Percentiles rank a stretch among this genome's conserved stretches.
These are phyloP conservation scores for Hyposmocoma kahamanoa DNA, from an alignment of 1,140 invertebrate genomes.

Conservation along the genomic window DNA sequence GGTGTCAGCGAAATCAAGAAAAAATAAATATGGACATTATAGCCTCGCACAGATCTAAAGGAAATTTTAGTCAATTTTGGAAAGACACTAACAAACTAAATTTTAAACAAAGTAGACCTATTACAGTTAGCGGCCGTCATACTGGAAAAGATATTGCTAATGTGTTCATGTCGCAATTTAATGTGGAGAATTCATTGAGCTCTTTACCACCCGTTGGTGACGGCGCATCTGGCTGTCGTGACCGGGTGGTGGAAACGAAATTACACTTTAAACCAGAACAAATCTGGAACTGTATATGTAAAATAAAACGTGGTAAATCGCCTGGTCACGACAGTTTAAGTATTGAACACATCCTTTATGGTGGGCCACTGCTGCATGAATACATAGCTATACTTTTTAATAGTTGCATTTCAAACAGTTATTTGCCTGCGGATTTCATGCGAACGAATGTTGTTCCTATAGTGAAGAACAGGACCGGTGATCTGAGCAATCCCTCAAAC, in stretches of 20 bases:
- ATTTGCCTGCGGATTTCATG: neutral
- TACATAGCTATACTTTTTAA: neutral
- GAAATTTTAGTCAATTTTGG: neutral
- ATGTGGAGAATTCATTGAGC: neutral
- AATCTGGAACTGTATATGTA: too few species aligned
- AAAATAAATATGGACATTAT: neutral
- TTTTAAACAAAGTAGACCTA: neutral
- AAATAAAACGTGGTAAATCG: neutral
- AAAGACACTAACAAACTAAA: neutral
- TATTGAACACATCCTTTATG: neutral
- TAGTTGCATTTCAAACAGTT: neutral
- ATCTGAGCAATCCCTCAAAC: neutral
- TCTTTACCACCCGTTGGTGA: neutral
- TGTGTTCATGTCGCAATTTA: neutral
- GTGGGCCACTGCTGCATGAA: neutral
- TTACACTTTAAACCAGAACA: too few species aligned
- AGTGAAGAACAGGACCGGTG: neutral
- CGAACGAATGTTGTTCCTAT: neutral
- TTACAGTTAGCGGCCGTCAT: neutral
- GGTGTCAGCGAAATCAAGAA: conserved; percentile 2
- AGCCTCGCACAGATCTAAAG: neutral
- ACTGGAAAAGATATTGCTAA: neutral
- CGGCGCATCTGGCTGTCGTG: neutral
- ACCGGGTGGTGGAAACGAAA: neutral
- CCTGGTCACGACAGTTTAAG: neutral